Base-by-base conservation (phyloP, 2,113 vertebrate species). In the Colossoma macropomum region DNA sequence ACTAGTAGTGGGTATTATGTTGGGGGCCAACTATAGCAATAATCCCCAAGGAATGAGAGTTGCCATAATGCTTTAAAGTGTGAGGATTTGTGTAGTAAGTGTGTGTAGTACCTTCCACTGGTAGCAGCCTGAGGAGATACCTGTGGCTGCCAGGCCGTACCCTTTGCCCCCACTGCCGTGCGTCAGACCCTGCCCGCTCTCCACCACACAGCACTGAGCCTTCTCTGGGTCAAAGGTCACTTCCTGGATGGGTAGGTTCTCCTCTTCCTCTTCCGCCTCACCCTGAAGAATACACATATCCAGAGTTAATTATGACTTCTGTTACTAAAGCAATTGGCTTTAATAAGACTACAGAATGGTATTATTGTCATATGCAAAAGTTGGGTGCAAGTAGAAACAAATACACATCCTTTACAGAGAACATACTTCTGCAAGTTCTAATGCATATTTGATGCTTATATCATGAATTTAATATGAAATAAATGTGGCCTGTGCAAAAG, bases 171-270 rank as follows among this genome's bases (percentile, higher is more conserved):
- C 95, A 21, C 93, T 90, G 25, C 95, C 94, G 38, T 95, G 95
- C 0, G 93, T 93, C 75, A 95, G 90, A 68, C 94, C 87, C 87
- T 94, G 95, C 30, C 94, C 94, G 3, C 92, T 94, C 88, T 95
- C 94, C 86, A 95, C 81, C 45, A 92, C 91, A 69, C 94, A 95
- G 84, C 94, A 95, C 71, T 93, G 90, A 11, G 93, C 75, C 85
- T 95, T 95, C 83, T 95, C 91, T 5, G 95, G 94, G 78, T 95
- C 95, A 80, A 95, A 95, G 48, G 93, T 95, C 82, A 95, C 95
- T 82, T 95, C 94, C 79, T 93, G 93, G 34, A 95, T 95, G 17
- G 94, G 91, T 85, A 95, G 91, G 88, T 93, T 95, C 90, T 95
- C 94, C 41, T 94, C 94, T 28, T 94, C 92, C 84, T 87, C 86